phyloP scores from a whole-genome alignment of 2,888 invertebrate genomes.

The Epiperipatus broadwayi region DNA sequence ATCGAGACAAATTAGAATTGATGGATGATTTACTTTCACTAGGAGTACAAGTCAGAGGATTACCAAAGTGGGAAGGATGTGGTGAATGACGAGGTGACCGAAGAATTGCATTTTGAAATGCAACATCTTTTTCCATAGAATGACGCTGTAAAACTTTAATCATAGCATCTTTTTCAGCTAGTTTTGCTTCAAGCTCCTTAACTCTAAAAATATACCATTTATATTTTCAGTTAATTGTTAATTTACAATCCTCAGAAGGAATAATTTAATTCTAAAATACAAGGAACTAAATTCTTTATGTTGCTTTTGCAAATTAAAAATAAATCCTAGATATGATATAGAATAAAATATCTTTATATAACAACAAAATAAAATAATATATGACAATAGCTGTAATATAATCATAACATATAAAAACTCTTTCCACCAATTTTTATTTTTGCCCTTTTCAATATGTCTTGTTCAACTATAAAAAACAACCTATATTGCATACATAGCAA shows the following conservation, averaged over 20 bases:
- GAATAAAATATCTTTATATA: background rate
- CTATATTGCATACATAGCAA: too few species aligned
- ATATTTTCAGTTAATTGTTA: background rate
- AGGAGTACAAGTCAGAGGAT: constrained; percentile 18
- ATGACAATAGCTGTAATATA: constrained; percentile 1
- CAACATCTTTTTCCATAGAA: constrained; percentile 23
- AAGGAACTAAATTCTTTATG: too few species aligned
- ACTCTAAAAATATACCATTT: constrained; percentile 29
- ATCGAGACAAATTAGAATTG: too few species aligned
- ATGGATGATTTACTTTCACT: constrained; percentile 13
- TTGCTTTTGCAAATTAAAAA: too few species aligned
- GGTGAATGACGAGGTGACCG: constrained; percentile 25
- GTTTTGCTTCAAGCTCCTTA: constrained; percentile 65
- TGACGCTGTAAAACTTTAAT: constrained; percentile 55
- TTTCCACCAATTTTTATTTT: too few species aligned
- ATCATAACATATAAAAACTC: too few species aligned
- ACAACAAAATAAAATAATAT: background rate
- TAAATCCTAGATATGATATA: background rate
- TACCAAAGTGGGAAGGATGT: constrained; percentile 18
- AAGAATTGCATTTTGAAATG: constrained; percentile 20
- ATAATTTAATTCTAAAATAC: background rate
- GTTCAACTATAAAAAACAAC: too few species aligned
- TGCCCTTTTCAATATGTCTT: too few species aligned
- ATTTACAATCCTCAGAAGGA: background rate
- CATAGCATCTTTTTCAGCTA: constrained; percentile 75